Conservation (phyloP, 2,113 vertebrate genomes). For the Rhabdomys dilectus region DNA sequence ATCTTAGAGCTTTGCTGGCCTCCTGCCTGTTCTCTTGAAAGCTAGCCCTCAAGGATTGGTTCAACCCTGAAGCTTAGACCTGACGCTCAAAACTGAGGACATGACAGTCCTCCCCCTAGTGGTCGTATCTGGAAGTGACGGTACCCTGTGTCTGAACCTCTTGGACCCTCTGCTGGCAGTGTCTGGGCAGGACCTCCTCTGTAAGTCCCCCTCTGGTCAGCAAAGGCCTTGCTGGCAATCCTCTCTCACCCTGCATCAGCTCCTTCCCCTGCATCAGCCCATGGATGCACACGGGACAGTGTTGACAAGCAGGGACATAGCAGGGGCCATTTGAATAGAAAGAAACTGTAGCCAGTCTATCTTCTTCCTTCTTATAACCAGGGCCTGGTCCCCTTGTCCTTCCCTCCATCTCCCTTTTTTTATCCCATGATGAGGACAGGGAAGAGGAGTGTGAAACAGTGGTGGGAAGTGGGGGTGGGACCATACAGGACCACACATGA, state of each 20-base stretch:
- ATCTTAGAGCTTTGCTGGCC: background rate
- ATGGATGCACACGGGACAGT: too few relatives aligned
- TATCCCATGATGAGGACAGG: background rate
- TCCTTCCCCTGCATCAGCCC: background rate
- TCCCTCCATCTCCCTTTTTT: background rate
- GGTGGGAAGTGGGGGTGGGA: too few relatives aligned
- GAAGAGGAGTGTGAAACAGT: fast-evolving
- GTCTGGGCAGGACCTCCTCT: background rate
- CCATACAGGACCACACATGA: background rate
- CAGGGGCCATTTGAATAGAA: background rate
- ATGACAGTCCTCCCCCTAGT: background rate
- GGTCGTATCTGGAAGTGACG: background rate
- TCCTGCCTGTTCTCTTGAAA: background rate
- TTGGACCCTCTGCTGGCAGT: constrained; percentile 45
- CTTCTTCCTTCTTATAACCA: background rate
- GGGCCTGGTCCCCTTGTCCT: background rate
- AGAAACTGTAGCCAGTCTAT: background rate
- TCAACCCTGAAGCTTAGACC: background rate
- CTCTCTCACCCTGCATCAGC: background rate
- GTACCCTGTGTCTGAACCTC: fast-evolving
- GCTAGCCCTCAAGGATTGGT: too few relatives aligned
- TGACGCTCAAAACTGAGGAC: fast-evolving
- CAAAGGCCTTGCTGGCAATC: background rate
- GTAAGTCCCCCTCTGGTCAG: background rate
- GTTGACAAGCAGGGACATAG: background rate